These are phyloP conservation scores for Megaleporinus macrocephalus DNA, from an alignment of 2,113 vertebrate species.

Conservation along the genomic window DNA sequence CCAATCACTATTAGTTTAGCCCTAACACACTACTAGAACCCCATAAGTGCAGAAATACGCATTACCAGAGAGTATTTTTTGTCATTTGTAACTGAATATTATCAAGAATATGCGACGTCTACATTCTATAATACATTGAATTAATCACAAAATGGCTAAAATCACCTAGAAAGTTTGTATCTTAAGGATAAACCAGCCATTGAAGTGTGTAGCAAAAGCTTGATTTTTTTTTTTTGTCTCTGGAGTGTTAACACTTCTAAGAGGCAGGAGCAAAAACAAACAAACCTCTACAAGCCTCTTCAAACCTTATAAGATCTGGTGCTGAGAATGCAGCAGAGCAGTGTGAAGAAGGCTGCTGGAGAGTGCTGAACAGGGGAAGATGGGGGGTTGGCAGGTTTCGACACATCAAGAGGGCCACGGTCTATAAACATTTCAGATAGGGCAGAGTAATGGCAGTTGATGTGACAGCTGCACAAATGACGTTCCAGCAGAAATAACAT, in stretches of 20 bases:
- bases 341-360: background rate
- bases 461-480: constrained; percentile 30
- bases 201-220: too few species aligned
- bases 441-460: constrained; percentile 2
- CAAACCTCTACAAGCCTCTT: background rate
- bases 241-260: background rate
- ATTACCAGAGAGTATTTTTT: too few species aligned
- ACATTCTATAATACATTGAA: too few species aligned
- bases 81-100: too few species aligned
- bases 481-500: background rate
- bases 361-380: background rate
- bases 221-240: too few species aligned
- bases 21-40: too few species aligned
- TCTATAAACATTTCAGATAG: constrained; percentile 45
- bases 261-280: background rate
- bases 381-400: background rate
- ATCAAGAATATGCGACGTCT: too few species aligned
- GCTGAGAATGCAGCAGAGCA: background rate
- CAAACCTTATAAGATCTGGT: background rate
- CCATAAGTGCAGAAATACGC: too few species aligned
- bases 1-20: too few species aligned
- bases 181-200: too few species aligned
- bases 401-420: constrained; percentile 5
- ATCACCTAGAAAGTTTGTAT: too few species aligned
- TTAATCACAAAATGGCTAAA: too few species aligned